A percentile compares a stretch with the other conserved stretches of the same genome.
Conservation (phyloP, 2,113 vertebrate species). For the Solea senegalensis region DNA sequence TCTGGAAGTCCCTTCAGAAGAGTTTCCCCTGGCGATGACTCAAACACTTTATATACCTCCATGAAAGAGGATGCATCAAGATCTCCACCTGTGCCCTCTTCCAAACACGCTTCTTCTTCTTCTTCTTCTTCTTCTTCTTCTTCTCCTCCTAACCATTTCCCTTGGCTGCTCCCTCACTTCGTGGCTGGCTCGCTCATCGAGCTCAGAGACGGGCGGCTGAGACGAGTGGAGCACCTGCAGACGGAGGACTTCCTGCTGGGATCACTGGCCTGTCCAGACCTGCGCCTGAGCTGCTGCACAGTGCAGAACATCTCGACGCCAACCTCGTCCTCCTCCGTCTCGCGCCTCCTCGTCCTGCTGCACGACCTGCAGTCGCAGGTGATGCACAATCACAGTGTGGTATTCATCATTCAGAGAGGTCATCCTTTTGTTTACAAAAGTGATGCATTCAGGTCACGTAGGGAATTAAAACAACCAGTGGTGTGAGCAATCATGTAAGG, state of each 20-base stretch:
- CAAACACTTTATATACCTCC: slow-evolving; percentile 17
- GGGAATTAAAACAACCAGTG: too few relatives aligned
- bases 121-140: slow-evolving; percentile 30
- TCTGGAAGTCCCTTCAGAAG: slow-evolving; percentile 26
- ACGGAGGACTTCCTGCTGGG: slow-evolving; percentile 81
- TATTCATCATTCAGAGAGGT: neutral
- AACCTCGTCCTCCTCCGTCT: slow-evolving; percentile 58
- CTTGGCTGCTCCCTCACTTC: slow-evolving; percentile 78
- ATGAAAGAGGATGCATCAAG: slow-evolving; percentile 9
- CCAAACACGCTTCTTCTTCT: neutral
- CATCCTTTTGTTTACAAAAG: too few relatives aligned
- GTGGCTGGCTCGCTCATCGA: slow-evolving; percentile 81
- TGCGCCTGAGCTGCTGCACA: slow-evolving; percentile 79
- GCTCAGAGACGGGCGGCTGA: slow-evolving; percentile 76
- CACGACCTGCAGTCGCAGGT: slow-evolving; percentile 79
- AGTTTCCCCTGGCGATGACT: slow-evolving; percentile 5
- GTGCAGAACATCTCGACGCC: slow-evolving; percentile 74
- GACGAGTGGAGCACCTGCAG: slow-evolving; percentile 79
- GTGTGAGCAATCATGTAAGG: too few relatives aligned
- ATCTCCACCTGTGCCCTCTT: neutral
- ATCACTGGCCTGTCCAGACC: slow-evolving; percentile 74
- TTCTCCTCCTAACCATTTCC: slow-evolving; percentile 30
- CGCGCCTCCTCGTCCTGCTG: slow-evolving; percentile 78
- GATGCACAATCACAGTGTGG: slow-evolving; percentile 12
- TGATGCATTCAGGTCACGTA: too few relatives aligned